phyloP scores from a whole-genome alignment of 1,140 invertebrate genomes.

The Melitaea cinxia region DNA sequence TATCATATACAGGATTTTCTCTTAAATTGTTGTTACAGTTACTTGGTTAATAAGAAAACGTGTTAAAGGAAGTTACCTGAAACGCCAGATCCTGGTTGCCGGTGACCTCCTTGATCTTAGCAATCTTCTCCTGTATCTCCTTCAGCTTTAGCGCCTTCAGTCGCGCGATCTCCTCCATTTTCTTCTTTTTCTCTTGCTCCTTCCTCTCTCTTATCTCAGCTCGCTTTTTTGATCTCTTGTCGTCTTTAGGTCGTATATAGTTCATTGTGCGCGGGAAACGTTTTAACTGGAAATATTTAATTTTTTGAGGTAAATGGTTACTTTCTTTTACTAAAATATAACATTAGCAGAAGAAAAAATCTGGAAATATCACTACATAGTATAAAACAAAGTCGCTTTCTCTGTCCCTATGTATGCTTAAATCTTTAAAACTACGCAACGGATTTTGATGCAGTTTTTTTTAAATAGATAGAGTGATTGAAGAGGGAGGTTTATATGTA shows the following conservation, averaged over 20 bases:
- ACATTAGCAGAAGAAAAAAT: too few relatives aligned
- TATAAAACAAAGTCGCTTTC: too few relatives aligned
- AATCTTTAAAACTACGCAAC: too few relatives aligned
- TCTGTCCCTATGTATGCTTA: too few relatives aligned
- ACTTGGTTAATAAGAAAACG: too few relatives aligned
- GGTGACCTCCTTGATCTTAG: conserved; percentile 94
- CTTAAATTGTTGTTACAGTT: too few relatives aligned
- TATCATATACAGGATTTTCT: too few relatives aligned
- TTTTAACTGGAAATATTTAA: conserved; percentile 85
- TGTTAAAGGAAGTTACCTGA: conserved; percentile 80
- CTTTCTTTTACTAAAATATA: background rate
- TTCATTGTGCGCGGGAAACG: conserved; percentile 94
- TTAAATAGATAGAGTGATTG: too few relatives aligned
- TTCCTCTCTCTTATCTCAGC: conserved; percentile 90
- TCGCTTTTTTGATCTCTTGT: conserved; percentile 89
- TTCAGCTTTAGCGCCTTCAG: conserved; percentile 93
- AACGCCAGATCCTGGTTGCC: conserved; percentile 87
- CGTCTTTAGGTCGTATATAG: conserved; percentile 91
- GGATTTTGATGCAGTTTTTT: too few relatives aligned
- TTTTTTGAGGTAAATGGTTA: background rate
- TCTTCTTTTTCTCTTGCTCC: conserved; percentile 90
- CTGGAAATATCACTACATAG: too few relatives aligned
- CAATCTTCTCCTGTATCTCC: conserved; percentile 95
- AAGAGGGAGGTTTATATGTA: too few relatives aligned
- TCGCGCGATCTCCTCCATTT: conserved; percentile 92